Evolutionary conservation across 2,797 vertebrate genomes (phyloP).

Genomic region (Pangasius sanitwongsei): DNA sequence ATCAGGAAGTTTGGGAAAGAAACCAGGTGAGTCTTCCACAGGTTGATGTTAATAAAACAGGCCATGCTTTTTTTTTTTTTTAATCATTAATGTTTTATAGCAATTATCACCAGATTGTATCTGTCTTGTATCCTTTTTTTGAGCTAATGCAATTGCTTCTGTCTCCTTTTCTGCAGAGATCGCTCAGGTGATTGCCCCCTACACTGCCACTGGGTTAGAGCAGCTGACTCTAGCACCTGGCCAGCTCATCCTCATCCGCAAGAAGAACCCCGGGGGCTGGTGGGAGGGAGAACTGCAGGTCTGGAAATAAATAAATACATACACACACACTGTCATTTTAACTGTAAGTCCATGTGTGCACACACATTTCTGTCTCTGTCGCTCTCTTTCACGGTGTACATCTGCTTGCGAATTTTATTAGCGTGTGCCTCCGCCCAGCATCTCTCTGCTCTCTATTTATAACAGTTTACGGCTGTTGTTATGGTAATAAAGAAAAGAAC

Average conservation of each 20-base stretch:
- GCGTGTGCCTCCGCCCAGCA: neutral
- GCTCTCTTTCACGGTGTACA: neutral
- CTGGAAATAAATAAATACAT: slow-evolving; percentile 46
- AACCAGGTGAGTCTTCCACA: slow-evolving; percentile 84
- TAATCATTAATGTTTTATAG: neutral
- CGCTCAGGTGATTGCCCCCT: slow-evolving; percentile 95
- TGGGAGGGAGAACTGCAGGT: slow-evolving; percentile 99
- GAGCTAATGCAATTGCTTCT: neutral
- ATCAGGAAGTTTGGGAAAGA: slow-evolving; percentile 95
- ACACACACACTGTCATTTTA: neutral
- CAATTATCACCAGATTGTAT: neutral
- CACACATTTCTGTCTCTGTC: neutral
- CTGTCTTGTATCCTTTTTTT: neutral
- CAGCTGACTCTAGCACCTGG: slow-evolving; percentile 95
- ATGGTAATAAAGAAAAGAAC: neutral
- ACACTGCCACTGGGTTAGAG: slow-evolving; percentile 91
- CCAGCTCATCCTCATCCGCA: slow-evolving; percentile 95
- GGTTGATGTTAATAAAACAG: neutral
- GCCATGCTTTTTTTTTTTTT: neutral
- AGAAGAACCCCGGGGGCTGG: slow-evolving; percentile 99
- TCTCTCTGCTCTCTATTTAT: neutral
- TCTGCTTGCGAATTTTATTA: neutral
- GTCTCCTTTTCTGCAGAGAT: slow-evolving; percentile 81
- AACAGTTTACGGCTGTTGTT: neutral
- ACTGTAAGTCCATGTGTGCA: neutral